Evolutionary conservation across 1,140 invertebrate genomes (phyloP), one percentile per base, ranked within the genome.

Genomic region (Drosophila sulfurigaster): DNA sequence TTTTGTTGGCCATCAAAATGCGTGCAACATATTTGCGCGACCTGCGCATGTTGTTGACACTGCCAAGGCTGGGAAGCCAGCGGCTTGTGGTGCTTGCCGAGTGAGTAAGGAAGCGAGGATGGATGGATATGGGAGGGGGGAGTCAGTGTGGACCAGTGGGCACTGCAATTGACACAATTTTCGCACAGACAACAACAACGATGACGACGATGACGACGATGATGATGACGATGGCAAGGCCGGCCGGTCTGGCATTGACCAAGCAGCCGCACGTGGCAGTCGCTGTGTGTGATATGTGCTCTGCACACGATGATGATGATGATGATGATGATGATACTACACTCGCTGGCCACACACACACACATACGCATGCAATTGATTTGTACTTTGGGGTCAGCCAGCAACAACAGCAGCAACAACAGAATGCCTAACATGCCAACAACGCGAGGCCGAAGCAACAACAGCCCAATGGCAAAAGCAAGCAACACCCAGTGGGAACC

Each of bases 141-240:
- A 15, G 38, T 35, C 32, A 10, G 10, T 30, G 49, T 30, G 25
- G 56, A 45, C 48, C 68, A 73, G 35, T 67, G 77, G 81, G 49
- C 64, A 83, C 75, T 91, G 89, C 88, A 91, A 91, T 91, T 91
- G 88, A 91, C 88, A 91, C 88, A 91, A 91, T 91, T 91, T 89
- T 58, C 75, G 58, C 60, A 48, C 60, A 75, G 58, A 72, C 75
- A 45, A 49, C 59, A 59, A 73, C 52, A 51, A 45, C 67, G 5
- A 13, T n/a, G 16, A 32, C 13, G n/a, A 78, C 35, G 35, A 38
- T 38, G 58, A 76, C 68, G 35, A 56, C 58, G 51, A 72, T 41
- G 51, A 52, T 57, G 45, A n/a, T 10, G 30, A 20, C 28, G 16
- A 78, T 25, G 20, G 20, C 43, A 68, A 78, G 86, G 79, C 78